phyloP scores from a whole-genome alignment of 2,113 vertebrate genomes.

The Eupsittula cactorum region DNA sequence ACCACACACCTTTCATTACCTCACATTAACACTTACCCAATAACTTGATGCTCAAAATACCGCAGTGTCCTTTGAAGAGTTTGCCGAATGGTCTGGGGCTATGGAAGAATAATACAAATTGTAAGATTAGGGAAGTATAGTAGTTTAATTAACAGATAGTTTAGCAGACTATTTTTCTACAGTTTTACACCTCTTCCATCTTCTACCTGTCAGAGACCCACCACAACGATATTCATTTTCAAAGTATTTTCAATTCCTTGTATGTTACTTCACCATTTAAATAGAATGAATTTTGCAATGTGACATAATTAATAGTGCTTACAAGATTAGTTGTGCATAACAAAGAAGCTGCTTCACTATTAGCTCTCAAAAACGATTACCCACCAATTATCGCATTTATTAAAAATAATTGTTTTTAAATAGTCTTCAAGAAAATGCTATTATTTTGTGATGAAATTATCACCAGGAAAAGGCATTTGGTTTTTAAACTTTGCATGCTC shows the following conservation, averaged over 20 bases:
- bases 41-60: constrained; percentile 90
- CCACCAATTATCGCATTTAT: background rate
- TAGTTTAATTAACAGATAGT: background rate
- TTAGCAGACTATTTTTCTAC: background rate
- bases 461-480: background rate
- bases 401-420: constrained; percentile 18
- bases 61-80: constrained; percentile 93
- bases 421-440: background rate
- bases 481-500: background rate
- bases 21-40: constrained; percentile 81
- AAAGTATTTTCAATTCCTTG: background rate
- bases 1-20: background rate
- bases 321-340: background rate
- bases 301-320: background rate
- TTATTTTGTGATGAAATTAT: background rate
- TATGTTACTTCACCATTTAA: constrained; percentile 24
- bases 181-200: constrained; percentile 18
- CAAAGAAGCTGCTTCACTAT: background rate
- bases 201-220: constrained; percentile 8
- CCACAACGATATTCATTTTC: background rate
- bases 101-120: constrained; percentile 55
- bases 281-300: background rate
- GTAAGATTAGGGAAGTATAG: background rate
- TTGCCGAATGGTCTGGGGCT: constrained; percentile 93
- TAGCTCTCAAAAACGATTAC: background rate